Conservation (phyloP, 2,113 vertebrate genomes). For the Ranitomeya imitator region DNA sequence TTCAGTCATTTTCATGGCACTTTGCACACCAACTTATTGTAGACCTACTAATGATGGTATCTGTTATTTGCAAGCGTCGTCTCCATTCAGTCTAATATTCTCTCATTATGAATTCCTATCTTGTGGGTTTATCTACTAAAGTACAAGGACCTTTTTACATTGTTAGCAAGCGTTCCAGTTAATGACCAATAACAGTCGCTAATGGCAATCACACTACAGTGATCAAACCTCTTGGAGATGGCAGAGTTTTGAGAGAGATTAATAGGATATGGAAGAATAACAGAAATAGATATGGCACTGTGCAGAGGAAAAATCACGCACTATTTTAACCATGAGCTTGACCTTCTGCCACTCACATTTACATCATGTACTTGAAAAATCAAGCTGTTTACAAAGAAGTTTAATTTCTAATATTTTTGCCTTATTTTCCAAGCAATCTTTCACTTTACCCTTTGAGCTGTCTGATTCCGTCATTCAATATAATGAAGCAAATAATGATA, state of each 20-base stretch:
- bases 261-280: not conserved
- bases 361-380: slow-evolving; percentile 45
- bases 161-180: slow-evolving; percentile 31
- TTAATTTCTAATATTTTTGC: slow-evolving; percentile 43
- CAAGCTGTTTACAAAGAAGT: not conserved
- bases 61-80: not conserved
- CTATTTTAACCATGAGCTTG: slow-evolving; percentile 42
- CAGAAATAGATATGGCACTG: not conserved
- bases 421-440: slow-evolving; percentile 38
- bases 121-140: slow-evolving; percentile 35
- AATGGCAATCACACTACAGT: slow-evolving; percentile 19
- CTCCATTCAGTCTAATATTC: not conserved
- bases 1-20: not conserved
- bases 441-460: not conserved
- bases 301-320: not conserved
- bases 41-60: not conserved
- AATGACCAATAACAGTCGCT: slow-evolving; percentile 43
- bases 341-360: slow-evolving; percentile 49
- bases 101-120: not conserved
- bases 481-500: not conserved
- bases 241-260: not conserved
- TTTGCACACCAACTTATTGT: not conserved
- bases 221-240: not conserved
- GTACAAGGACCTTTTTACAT: slow-evolving; percentile 12
- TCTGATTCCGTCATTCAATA: not conserved